Conservation (phyloP, 2,888 invertebrate genomes). For the Barypeithes pellucidus region DNA sequence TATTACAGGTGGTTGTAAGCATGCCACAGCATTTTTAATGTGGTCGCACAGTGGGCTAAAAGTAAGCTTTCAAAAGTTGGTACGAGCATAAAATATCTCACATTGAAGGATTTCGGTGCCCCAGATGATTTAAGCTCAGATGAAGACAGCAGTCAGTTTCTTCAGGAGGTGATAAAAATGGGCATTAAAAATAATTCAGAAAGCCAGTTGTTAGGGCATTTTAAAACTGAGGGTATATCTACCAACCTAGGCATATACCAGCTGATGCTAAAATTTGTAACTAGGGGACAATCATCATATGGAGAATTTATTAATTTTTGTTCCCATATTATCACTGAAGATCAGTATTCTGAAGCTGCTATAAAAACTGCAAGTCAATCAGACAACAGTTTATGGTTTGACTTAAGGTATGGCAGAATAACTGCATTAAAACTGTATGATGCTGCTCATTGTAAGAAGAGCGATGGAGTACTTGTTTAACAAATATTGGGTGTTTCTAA, state of each 20-base stretch:
- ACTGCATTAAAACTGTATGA: slow-evolving; percentile 41
- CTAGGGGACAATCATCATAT: slow-evolving; percentile 8
- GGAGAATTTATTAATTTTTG: slow-evolving; percentile 42
- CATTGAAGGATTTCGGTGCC: slow-evolving; percentile 36
- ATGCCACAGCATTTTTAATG: slow-evolving; percentile 34
- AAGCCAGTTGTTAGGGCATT: slow-evolving; percentile 36
- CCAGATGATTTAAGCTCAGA: slow-evolving; percentile 40
- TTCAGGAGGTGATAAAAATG: slow-evolving; percentile 28
- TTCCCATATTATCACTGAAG: slow-evolving; percentile 22
- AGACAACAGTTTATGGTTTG: slow-evolving; percentile 30
- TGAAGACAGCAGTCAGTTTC: slow-evolving; percentile 33
- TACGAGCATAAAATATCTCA: slow-evolving; percentile 33
- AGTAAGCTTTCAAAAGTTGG: slow-evolving; percentile 36
- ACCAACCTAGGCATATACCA: slow-evolving; percentile 35
- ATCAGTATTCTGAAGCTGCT: slow-evolving; percentile 32
- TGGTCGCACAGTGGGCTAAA: slow-evolving; percentile 55
- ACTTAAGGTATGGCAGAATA: slow-evolving; percentile 36
- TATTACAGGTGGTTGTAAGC: slow-evolving; percentile 34
- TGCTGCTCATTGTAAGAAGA: slow-evolving; percentile 19
- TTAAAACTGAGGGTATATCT: slow-evolving; percentile 20
- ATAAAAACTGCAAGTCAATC: slow-evolving; percentile 8
- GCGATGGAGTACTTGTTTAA: background rate
- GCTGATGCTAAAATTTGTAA: slow-evolving; percentile 22
- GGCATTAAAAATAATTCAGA: slow-evolving; percentile 33
- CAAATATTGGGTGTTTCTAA: slow-evolving; percentile 31